phyloP scores from a whole-genome alignment of 2,113 vertebrate genomes.

The Lepisosteus osseus region DNA sequence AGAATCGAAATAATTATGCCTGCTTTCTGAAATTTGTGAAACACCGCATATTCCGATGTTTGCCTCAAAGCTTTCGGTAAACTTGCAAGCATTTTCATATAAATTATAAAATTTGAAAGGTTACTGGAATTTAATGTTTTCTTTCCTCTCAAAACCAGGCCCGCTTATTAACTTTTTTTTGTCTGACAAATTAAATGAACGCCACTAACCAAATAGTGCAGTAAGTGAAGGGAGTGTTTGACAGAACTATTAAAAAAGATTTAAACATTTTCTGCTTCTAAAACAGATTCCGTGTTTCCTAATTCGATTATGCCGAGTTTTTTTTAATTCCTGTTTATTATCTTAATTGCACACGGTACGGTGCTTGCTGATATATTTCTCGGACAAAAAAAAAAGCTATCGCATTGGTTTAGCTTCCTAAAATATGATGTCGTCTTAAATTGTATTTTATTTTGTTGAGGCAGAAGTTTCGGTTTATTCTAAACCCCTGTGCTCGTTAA shows the following conservation, averaged over 20 bases:
- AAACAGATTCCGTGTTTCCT: slow-evolving; percentile 31
- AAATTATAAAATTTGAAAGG: slow-evolving; percentile 39
- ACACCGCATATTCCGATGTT: no score
- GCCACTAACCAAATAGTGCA: slow-evolving; percentile 49
- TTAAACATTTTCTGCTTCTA: slow-evolving; percentile 45
- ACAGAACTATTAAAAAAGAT: slow-evolving; percentile 56
- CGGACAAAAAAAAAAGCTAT: no score
- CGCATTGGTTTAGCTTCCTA: no score
- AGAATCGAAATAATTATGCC: no score
- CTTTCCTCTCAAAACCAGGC: slow-evolving; percentile 25
- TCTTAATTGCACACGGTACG: no score
- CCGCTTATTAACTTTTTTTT: slow-evolving; percentile 49
- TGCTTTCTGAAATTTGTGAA: no score
- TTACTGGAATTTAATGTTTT: slow-evolving; percentile 36
- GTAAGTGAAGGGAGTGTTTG: slow-evolving; percentile 38
- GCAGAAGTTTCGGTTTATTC: no score
- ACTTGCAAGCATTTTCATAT: slow-evolving; percentile 31
- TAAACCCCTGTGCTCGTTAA: no score
- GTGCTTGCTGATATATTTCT: no score
- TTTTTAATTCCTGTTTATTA: no score
- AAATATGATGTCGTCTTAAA: no score
- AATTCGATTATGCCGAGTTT: slow-evolving; percentile 27
- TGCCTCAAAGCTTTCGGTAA: slow-evolving; percentile 30
- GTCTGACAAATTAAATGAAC: slow-evolving; percentile 59
- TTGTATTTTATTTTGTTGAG: no score